Percentiles rank a stretch among this genome's conserved stretches.
phyloP scores from a whole-genome alignment of 2,113 vertebrate genomes.

The Phainopepla nitens region DNA sequence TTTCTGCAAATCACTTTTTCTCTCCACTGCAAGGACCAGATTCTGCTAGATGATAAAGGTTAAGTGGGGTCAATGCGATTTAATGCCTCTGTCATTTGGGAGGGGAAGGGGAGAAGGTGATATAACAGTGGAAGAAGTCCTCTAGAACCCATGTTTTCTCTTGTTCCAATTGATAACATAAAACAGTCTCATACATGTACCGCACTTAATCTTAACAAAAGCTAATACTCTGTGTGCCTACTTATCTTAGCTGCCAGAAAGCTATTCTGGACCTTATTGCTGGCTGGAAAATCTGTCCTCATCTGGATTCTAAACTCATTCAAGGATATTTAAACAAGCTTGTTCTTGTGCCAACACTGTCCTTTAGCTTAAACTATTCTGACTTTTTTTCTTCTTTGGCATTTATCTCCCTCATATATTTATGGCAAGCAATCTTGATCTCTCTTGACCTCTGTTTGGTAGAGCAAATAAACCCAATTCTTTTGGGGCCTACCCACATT shows the following conservation, averaged over 20 bases:
- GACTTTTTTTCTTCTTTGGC: background rate
- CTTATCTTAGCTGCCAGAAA: background rate
- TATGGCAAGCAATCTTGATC: background rate
- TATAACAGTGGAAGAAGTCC: background rate
- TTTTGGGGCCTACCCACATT: background rate
- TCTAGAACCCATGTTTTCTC: background rate
- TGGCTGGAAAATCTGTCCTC: background rate
- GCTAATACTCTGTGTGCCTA: background rate
- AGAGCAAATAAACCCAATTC: background rate
- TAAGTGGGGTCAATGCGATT: background rate
- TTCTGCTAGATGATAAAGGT: background rate
- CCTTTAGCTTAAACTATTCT: background rate
- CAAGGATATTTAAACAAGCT: background rate
- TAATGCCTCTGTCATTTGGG: background rate
- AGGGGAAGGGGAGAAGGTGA: rapidly evolving
- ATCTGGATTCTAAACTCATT: background rate
- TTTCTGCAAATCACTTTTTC: background rate
- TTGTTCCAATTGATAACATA: background rate
- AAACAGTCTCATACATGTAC: background rate
- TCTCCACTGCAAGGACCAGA: background rate
- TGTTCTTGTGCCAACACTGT: background rate
- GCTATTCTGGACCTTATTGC: background rate
- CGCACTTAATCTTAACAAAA: background rate
- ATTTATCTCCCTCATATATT: background rate
- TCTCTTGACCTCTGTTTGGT: background rate